Base-by-base conservation (phyloP, 2,113 vertebrate genomes). In the Ceyx margarethae region DNA sequence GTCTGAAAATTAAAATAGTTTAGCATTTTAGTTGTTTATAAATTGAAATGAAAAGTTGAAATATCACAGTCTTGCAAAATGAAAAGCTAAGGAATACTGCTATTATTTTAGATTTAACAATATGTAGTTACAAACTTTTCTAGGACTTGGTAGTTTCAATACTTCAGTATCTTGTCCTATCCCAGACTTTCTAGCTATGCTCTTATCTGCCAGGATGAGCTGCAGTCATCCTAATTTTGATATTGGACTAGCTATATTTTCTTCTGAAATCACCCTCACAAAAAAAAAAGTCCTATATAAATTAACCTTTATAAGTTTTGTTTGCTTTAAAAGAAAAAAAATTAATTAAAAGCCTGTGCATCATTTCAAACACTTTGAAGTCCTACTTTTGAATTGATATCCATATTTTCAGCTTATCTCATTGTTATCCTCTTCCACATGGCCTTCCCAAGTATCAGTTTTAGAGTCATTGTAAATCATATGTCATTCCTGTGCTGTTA, bases 1-100 rank as follows among this genome's bases (percentile, higher is more conserved):
- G 31, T 40, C 8, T 37, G 25, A 83, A 85, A 83, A 68, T 19
- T 15, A 43, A 73, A 69, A 17, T 75, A 57, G 56, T 66, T 90
- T 64, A 72, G 15, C 4, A 53, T 75, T 88, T 71, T 40, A 42
- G 29, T 62, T 35, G 20, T 82, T 82, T 68, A 46, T n/a, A 77
- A 81, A 31, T 74, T n/a, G 17, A 60, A 68, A 79, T 57, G 13
- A 62, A 53, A 68, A 69, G 5, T 25, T 66, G 25, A 83, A 42
- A 64, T 62, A 45, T 8, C 3, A 0, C 13, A 6, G 7, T 51
- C 5, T 65, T 13, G 10, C 13, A 23, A 42, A 81, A 80, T 0
- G 1, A 62, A 46, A 81, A 60, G 16, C 4, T 64, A 46, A 61
- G 42, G 17, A 60, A 56, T 31, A 11, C 9, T 57, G 29, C 28